Base-by-base conservation (phyloP, 2,888 invertebrate genomes). In the Drosophila lacicola region DNA sequence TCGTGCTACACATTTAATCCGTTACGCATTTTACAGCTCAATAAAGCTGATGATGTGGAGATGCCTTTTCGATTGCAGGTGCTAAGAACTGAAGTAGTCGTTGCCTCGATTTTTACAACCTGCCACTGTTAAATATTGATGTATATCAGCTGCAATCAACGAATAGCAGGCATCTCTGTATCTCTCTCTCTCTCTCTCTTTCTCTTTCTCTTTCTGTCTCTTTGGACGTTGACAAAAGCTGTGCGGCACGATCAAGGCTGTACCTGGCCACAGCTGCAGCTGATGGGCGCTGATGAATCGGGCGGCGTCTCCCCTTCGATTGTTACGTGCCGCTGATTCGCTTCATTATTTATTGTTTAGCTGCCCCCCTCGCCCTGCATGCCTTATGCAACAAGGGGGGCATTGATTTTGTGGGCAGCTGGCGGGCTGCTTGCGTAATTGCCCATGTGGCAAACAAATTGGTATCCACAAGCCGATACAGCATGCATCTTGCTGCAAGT, bases 111-210 rank as follows among this genome's bases (percentile, higher is more conserved):
- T 80, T 78, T 73, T 73, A 70, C 65, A 67, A 57, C 70, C 80
- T 69, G 78, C 46, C 70, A 79, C 80, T 77, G 78, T 69, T 70
- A 55, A 64, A 74, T 78, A 87, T 74, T 84, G 82, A 84, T 87
- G 79, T 73, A 74, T 63, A 79, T 71, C 82, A 82, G 63, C 61
- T 72, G 85, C 82, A 87, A 85, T 84, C 85, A 88, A 65, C 72
- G 64, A 29, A 8, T 2, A 8, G 29, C 29, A 2, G 2, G 29
- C 29, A 8, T 8, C 29, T 72, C 75, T 72, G 45, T 33, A 19
- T 13, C 37, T 33, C 39, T 9, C 46, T 39, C 4, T 29, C 51
- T 36, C 34, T 17, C 34, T 29, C 36, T 29, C n/a, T 37, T 36
- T 19, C 11, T n/a, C 11, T 9, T n/a, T 25, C 1, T 17, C 9